Evolutionary conservation across 2,888 invertebrate species (phyloP).

Genomic region (Caenorhabditis plicata): DNA sequence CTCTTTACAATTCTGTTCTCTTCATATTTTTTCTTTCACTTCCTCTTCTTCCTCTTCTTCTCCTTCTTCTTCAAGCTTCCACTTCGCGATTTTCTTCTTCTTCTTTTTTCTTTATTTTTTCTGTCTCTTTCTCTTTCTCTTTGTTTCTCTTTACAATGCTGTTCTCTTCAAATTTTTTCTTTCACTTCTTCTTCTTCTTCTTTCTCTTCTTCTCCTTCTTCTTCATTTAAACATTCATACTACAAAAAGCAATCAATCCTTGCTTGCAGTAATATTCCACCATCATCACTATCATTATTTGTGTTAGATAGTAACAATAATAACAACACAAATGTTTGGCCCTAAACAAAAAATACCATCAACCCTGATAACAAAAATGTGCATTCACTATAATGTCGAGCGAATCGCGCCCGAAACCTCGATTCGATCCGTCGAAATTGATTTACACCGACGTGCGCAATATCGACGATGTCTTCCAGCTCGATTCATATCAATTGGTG

Average conservation of each 20-base stretch:
- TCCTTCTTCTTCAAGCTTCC: no score
- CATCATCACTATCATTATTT: no score
- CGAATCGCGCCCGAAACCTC: conserved; percentile 37
- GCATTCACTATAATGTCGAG: conserved; percentile 54
- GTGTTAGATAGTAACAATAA: no score
- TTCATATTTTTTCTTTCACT: conserved; percentile 14
- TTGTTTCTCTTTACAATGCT: background rate
- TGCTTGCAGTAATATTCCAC: no score
- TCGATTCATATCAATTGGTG: conserved; percentile 43
- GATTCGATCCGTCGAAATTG: conserved; percentile 11
- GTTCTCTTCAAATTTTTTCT: conserved; percentile 7
- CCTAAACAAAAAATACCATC: no score
- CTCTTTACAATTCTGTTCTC: background rate
- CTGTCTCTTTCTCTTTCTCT: background rate
- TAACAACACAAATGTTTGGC: no score
- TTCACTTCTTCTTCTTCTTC: conserved; percentile 3
- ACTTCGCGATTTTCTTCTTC: no score
- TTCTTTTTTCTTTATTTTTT: background rate
- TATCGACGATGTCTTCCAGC: conserved; percentile 48
- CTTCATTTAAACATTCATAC: no score
- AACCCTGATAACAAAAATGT: conserved; percentile 62
- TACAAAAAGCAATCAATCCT: no score
- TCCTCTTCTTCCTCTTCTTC: conserved; percentile 2
- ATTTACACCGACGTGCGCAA: no score
- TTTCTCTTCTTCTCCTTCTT: no score